Percentiles rank a stretch among this genome's conserved stretches.
Evolutionary conservation across 64 coral and sea anemone genomes (phyloP).

Genomic region (Porites australiensis): DNA sequence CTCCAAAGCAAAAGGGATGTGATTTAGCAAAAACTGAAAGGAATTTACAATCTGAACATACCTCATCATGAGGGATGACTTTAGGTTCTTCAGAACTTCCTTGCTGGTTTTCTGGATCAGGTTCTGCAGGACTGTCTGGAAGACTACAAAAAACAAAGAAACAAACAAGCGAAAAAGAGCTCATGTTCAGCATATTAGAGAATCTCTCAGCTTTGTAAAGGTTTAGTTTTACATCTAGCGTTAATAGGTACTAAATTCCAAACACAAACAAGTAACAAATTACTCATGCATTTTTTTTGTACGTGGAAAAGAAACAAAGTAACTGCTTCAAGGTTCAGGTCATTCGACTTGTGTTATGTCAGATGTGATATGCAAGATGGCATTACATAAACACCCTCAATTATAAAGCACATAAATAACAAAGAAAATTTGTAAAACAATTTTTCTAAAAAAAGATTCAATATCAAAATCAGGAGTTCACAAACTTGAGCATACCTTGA

Average conservation of each 20-base stretch:
- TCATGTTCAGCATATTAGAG: not conserved
- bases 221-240: too few species aligned
- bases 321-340: too few species aligned
- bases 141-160: slow-evolving; percentile 53
- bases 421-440: not conserved
- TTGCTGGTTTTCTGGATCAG: slow-evolving; percentile 87
- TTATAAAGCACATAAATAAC: not conserved
- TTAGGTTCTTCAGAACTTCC: slow-evolving; percentile 73
- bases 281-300: too few species aligned
- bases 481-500: slow-evolving; percentile 71
- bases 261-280: too few species aligned
- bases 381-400: too few species aligned
- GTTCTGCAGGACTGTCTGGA: slow-evolving; percentile 95
- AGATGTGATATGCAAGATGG: too few species aligned
- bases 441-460: not conserved
- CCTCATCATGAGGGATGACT: slow-evolving; percentile 98
- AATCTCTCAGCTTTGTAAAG: too few species aligned
- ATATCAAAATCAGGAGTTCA: not conserved
- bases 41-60: not conserved
- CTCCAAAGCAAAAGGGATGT: too few species aligned
- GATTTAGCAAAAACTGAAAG: not conserved
- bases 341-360: too few species aligned
- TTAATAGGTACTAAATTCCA: too few species aligned
- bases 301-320: too few species aligned
- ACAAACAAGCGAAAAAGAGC: not conserved